Base-by-base conservation (phyloP, 2,113 vertebrate species). In the Ctenodactylus gundi region DNA sequence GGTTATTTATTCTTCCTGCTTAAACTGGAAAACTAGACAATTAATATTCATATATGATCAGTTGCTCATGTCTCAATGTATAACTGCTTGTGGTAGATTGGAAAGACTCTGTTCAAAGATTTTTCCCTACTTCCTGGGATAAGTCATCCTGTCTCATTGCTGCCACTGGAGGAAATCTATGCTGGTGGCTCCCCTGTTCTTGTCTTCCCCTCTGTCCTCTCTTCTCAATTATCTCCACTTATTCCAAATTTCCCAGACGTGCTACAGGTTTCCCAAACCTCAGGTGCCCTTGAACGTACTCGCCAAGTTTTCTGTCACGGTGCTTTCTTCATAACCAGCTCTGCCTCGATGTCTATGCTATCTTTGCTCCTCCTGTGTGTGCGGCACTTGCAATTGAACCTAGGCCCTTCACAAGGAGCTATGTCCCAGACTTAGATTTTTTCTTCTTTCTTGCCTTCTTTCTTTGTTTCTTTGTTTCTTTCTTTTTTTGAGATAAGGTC, bases 21-120 rank as follows among this genome's bases (percentile, higher is more conserved):
- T 93, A 85, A 95, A 90, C 31, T 89, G 39, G 36, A 89, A 94
- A 86, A 20, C 41, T 94, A 34, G 15, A 80, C 75, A 95, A 93
- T 57, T 87, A 89, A 72, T 95, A 84, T 57, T 39, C 62, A 94
- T 21, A 49, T 53, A 77, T 55, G 49, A 53, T 88, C 10, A 36
- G 13, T 70, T 65, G 77, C 15, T 90, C 46, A 49, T 41, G 27
- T 41, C 51, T n/a, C 36, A 46, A 49, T 73, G n/a, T 81, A 76
- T 49, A 87, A 78, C 39, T 89, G 20, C 21, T 77, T 46, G 39
- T 62, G 53, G 65, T 75, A n/a, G 49, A 84, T 65, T 15, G 55
- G 21, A 3, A 70, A 75, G 39, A 58, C 51, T 75, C 21, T 73
- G 20, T 92, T 34, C 58, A n/a, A 78, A 75, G 25, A 7, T 2